A percentile compares a stretch with the other conserved stretches of the same genome.
Conservation (phyloP, 2,888 invertebrate species). For the Rhabditoides inermis region DNA sequence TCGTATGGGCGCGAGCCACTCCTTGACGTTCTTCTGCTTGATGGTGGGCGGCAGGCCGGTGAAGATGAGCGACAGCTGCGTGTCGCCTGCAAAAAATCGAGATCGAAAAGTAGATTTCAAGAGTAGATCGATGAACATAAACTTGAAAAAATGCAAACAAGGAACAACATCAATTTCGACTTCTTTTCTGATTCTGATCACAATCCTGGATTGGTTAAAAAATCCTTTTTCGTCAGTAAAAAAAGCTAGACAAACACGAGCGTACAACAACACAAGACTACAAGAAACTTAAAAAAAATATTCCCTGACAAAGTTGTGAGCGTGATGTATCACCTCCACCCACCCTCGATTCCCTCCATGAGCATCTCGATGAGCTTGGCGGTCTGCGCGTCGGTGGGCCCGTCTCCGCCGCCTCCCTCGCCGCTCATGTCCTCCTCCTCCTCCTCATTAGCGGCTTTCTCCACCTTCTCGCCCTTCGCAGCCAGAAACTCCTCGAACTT, state of each 20-base stretch:
- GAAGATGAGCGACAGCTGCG: constrained; percentile 36
- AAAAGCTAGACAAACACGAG: too few species aligned
- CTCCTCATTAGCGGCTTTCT: constrained; percentile 51
- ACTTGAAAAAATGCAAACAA: too few species aligned
- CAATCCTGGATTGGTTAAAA: too few species aligned
- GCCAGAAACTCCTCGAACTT: constrained; percentile 80
- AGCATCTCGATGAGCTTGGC: constrained; percentile 22
- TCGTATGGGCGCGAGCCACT: constrained; percentile 49
- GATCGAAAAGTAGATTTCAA: too few species aligned
- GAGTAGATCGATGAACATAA: too few species aligned
- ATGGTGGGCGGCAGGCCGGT: constrained; percentile 38
- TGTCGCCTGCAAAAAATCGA: constrained; percentile 39
- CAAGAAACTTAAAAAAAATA: background rate
- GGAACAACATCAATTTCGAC: too few species aligned
- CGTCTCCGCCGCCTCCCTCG: background rate
- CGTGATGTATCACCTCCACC: background rate
- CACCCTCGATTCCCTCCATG: constrained; percentile 33
- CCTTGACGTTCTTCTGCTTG: constrained; percentile 41
- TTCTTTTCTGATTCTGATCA: too few species aligned
- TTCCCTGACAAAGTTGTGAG: background rate
- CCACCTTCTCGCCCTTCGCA: constrained; percentile 63
- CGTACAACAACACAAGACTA: too few species aligned
- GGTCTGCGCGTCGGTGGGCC: background rate
- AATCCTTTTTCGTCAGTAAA: too few species aligned
- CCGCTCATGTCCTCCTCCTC: constrained; percentile 37